Percentiles rank a stretch among this genome's conserved stretches.
Conservation (phyloP, 2,888 invertebrate genomes). For the Myathropa florea region DNA sequence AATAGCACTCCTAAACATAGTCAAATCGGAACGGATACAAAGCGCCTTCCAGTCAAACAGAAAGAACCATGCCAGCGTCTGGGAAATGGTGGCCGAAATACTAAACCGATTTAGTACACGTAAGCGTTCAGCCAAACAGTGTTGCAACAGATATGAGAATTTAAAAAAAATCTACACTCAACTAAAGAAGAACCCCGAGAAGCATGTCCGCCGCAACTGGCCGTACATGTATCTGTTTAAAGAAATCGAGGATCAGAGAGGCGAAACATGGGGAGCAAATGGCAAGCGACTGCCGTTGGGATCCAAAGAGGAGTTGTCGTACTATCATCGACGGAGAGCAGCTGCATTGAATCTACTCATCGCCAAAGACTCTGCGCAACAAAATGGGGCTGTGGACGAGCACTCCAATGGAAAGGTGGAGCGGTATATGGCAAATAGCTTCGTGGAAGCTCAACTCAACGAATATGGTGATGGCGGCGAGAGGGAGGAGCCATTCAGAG, state of each 20-base stretch:
- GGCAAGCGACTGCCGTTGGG: constrained; percentile 78
- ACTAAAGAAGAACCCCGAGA: constrained; percentile 79
- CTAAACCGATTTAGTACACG: constrained; percentile 79
- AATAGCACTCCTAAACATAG: constrained; percentile 79
- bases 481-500: constrained; percentile 41
- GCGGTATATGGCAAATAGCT: constrained; percentile 79
- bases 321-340: constrained; percentile 79
- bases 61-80: constrained; percentile 80
- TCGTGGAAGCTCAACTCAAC: constrained; percentile 79
- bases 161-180: constrained; percentile 80
- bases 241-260: constrained; percentile 80
- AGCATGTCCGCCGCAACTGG: constrained; percentile 80
- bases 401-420: constrained; percentile 77
- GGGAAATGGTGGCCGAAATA: constrained; percentile 80
- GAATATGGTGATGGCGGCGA: constrained; percentile 72
- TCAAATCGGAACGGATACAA: constrained; percentile 80
- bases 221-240: constrained; percentile 80
- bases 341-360: constrained; percentile 77
- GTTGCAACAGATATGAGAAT: constrained; percentile 80
- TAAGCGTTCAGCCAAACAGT: constrained; percentile 79
- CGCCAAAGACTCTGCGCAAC: constrained; percentile 75
- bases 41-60: constrained; percentile 80
- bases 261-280: constrained; percentile 79
- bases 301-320: constrained; percentile 78
- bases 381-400: constrained; percentile 71